Percentiles rank a stretch among this genome's conserved stretches.
These are phyloP conservation scores for Harmothoe impar DNA, from an alignment of 2,888 invertebrate genomes.

Conservation along the genomic window DNA sequence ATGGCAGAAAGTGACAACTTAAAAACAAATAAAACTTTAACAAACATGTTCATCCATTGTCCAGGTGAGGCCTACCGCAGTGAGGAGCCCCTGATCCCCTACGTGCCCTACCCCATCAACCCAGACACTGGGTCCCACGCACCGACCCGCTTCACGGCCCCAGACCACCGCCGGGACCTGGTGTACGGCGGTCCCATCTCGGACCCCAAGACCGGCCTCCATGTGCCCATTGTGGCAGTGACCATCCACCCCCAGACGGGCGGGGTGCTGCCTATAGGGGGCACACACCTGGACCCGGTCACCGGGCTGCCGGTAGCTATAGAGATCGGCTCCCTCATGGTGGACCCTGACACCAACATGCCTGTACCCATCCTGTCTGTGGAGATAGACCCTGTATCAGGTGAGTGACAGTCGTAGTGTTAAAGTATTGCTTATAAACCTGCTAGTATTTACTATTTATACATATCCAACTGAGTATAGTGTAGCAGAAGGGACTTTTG, in stretches of 20 bases:
- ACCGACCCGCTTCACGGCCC: conserved; percentile 75
- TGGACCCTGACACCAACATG: conserved; percentile 77
- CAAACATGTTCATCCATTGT: conserved; percentile 23
- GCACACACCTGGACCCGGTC: conserved; percentile 81
- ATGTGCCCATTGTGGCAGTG: conserved; percentile 81
- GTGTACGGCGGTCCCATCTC: conserved; percentile 78
- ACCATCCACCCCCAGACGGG: conserved; percentile 79
- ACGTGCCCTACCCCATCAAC: conserved; percentile 78
- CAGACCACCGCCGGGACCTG: conserved; percentile 77
- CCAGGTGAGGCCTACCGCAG: conserved; percentile 77
- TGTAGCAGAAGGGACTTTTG: too few species aligned
- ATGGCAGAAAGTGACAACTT: too few species aligned
- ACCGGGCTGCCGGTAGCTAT: conserved; percentile 81
- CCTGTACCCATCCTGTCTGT: conserved; percentile 81
- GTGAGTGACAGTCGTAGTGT: too few species aligned
- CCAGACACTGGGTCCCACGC: conserved; percentile 74
- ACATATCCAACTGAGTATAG: too few species aligned
- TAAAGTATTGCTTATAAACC: too few species aligned
- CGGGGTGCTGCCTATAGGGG: conserved; percentile 79
- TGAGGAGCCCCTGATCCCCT: conserved; percentile 79
- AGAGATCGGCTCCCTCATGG: conserved; percentile 81
- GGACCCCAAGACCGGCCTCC: conserved; percentile 79
- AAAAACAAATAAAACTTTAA: neutral
- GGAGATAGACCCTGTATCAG: conserved; percentile 77
- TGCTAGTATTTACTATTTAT: too few species aligned